Conservation (phyloP, 2,888 invertebrate species). For the Pollenia labialis region DNA sequence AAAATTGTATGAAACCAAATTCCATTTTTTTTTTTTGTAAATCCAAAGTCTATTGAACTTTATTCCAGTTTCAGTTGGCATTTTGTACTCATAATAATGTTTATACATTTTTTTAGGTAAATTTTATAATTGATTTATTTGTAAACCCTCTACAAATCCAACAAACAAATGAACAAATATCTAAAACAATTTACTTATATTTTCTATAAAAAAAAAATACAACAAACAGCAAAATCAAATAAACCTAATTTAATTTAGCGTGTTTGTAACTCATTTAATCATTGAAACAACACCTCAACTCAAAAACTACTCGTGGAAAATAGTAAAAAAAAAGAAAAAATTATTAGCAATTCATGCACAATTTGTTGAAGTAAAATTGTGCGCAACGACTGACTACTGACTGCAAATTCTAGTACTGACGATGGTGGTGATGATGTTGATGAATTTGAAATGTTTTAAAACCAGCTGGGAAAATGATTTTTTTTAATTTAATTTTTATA, state of each 20-base stretch:
- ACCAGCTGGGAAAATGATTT: slow-evolving; percentile 58
- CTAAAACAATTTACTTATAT: slow-evolving; percentile 18
- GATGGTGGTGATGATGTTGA: neutral
- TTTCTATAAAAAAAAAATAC: neutral
- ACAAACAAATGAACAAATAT: slow-evolving; percentile 20
- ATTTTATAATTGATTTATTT: slow-evolving; percentile 38
- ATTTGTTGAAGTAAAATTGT: slow-evolving; percentile 68
- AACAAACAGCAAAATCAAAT: slow-evolving; percentile 38
- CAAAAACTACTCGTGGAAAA: slow-evolving; percentile 55
- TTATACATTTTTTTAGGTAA: neutral
- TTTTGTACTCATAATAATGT: too few species aligned
- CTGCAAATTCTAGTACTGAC: neutral
- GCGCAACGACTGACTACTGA: slow-evolving; percentile 35
- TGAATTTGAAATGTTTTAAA: slow-evolving; percentile 52
- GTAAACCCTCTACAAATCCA: neutral
- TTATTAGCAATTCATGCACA: slow-evolving; percentile 68
- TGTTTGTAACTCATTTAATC: slow-evolving; percentile 83
- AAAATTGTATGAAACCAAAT: too few species aligned
- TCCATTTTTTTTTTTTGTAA: too few species aligned
- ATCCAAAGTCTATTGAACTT: too few species aligned
- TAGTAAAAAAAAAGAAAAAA: slow-evolving; percentile 43
- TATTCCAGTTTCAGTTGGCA: too few species aligned
- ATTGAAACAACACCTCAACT: slow-evolving; percentile 67
- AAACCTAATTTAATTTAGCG: slow-evolving; percentile 80
- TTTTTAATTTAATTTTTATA: slow-evolving; percentile 32